Evolutionary conservation across 2,113 vertebrate species (phyloP).

Genomic region (Atrichornis clamosus): DNA sequence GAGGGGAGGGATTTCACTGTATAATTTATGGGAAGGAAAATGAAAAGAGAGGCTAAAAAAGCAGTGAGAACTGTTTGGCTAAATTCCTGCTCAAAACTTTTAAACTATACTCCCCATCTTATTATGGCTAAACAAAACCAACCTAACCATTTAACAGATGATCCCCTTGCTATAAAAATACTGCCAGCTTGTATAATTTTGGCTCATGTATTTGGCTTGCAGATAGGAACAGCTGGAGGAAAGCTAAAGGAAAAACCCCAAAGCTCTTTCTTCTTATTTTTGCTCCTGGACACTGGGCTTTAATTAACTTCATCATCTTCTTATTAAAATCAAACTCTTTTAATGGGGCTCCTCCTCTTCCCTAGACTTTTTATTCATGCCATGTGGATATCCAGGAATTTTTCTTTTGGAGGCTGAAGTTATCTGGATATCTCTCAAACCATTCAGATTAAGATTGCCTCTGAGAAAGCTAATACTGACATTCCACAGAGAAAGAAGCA

Average conservation of each 20-base stretch:
- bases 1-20: background rate
- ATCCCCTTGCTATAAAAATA: constrained; percentile 34
- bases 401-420: background rate
- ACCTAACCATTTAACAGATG: constrained; percentile 36
- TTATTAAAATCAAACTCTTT: constrained; percentile 57
- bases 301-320: constrained; percentile 66
- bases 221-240: constrained; percentile 61
- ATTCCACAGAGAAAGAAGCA: background rate
- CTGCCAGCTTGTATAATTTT: constrained; percentile 23
- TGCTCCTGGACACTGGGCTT: constrained; percentile 8
- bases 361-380: background rate
- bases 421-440: background rate
- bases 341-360: background rate
- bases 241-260: constrained; percentile 48
- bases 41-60: constrained; percentile 7
- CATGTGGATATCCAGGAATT: background rate
- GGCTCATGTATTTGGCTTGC: constrained; percentile 45
- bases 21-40: constrained; percentile 23
- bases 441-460: background rate
- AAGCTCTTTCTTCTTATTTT: constrained; percentile 11
- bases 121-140: background rate
- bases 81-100: constrained; percentile 9
- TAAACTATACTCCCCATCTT: background rate
- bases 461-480: background rate
- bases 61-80: background rate